These are phyloP conservation scores for Ferdinandea cuprea DNA, from an alignment of 2,888 invertebrate genomes.

Conservation along the genomic window DNA sequence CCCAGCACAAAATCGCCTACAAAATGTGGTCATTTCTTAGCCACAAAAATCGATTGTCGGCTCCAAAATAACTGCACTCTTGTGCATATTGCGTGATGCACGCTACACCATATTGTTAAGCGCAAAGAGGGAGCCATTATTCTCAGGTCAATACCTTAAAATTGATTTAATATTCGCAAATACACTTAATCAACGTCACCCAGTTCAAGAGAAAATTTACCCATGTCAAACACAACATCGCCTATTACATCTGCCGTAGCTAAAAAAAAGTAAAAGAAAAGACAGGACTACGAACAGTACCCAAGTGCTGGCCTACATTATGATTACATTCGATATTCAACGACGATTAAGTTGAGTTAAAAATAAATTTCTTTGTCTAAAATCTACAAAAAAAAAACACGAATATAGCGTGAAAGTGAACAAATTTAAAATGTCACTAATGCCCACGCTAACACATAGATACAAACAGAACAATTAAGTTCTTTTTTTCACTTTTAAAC, in stretches of 20 bases:
- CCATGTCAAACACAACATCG: neutral
- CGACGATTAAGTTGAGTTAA: neutral
- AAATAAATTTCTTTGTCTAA: too few species aligned
- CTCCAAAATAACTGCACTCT: neutral
- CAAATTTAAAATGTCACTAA: slow-evolving; percentile 6
- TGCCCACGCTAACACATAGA: neutral
- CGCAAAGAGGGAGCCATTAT: neutral
- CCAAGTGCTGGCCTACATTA: neutral
- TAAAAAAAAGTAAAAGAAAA: too few species aligned
- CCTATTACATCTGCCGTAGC: too few species aligned
- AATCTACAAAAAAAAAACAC: neutral
- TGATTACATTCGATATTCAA: neutral
- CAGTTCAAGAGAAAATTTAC: neutral
- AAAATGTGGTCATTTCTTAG: too few species aligned
- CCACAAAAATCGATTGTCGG: too few species aligned
- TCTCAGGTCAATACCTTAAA: neutral
- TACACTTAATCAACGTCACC: neutral
- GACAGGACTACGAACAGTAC: neutral
- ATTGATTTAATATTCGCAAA: neutral
- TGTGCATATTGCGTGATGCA: neutral
- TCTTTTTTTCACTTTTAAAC: neutral
- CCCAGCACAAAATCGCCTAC: too few species aligned
- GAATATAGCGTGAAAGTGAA: slow-evolving; percentile 20
- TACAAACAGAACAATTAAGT: slow-evolving; percentile 1
- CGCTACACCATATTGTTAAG: neutral